A percentile compares a stretch with the other conserved stretches of the same genome.
These are phyloP conservation scores for Myrmecophaga tridactyla DNA, from an alignment of 2,113 vertebrate species.

Conservation along the genomic window DNA sequence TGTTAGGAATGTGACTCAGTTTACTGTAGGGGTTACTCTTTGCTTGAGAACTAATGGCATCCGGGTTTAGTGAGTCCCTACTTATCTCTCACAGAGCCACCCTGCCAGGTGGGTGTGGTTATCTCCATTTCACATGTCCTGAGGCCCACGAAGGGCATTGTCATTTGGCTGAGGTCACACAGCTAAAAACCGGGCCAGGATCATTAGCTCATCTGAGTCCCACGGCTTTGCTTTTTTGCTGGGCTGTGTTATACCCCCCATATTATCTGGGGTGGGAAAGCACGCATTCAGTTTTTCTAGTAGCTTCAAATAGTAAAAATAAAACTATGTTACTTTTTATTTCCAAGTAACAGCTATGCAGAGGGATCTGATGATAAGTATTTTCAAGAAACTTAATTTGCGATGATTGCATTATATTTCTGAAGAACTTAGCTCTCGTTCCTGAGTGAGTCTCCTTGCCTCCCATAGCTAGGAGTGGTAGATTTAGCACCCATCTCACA, in stretches of 20 bases:
- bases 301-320: background rate
- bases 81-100: no score
- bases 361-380: background rate
- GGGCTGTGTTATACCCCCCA: background rate
- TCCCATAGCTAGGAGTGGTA: fast-evolving
- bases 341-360: background rate
- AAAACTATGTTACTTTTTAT: background rate
- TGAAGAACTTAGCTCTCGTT: background rate
- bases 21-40: background rate
- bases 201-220: background rate
- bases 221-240: background rate
- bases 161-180: background rate
- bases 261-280: background rate
- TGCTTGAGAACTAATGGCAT: fast-evolving
- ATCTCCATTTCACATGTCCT: background rate
- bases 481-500: background rate
- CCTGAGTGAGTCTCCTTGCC: background rate
- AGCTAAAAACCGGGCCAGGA: background rate
- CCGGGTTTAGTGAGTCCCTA: background rate
- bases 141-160: background rate
- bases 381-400: background rate
- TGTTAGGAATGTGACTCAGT: background rate
- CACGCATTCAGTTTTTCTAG: background rate
- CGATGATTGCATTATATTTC: background rate
- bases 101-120: background rate